Conservation (phyloP, 1,140 invertebrate species). For the Megathymus violae region DNA sequence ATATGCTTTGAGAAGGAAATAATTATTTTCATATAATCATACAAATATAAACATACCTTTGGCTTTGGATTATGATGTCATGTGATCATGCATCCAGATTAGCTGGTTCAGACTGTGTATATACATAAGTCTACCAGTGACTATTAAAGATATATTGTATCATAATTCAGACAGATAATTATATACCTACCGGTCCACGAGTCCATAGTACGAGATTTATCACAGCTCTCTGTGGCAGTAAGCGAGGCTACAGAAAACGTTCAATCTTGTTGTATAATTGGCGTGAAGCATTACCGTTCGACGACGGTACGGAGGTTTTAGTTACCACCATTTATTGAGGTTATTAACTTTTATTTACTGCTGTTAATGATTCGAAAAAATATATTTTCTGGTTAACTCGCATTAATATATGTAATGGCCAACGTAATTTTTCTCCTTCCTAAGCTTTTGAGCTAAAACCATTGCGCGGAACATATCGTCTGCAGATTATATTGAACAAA, state of each 20-base stretch:
- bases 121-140: too few relatives aligned
- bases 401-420: conserved; percentile 16
- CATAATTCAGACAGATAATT: too few relatives aligned
- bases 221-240: too few relatives aligned
- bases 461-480: conserved; percentile 2
- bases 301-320: conserved; percentile 16
- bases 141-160: too few relatives aligned
- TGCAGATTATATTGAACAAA: neutral
- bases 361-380: conserved; percentile 37
- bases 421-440: conserved; percentile 1
- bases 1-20: too few relatives aligned
- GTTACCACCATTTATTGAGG: conserved; percentile 31
- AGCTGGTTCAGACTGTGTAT: too few relatives aligned
- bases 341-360: conserved; percentile 42
- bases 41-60: too few relatives aligned
- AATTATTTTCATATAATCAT: too few relatives aligned
- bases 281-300: conserved; percentile 37
- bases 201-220: too few relatives aligned
- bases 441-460: neutral
- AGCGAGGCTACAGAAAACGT: conserved; percentile 4
- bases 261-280: conserved; percentile 29
- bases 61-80: too few relatives aligned
- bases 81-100: too few relatives aligned
- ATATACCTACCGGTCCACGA: too few relatives aligned
- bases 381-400: conserved; percentile 37